phyloP scores from a whole-genome alignment of 2,797 vertebrate species.

The Tachyglossus aculeatus region DNA sequence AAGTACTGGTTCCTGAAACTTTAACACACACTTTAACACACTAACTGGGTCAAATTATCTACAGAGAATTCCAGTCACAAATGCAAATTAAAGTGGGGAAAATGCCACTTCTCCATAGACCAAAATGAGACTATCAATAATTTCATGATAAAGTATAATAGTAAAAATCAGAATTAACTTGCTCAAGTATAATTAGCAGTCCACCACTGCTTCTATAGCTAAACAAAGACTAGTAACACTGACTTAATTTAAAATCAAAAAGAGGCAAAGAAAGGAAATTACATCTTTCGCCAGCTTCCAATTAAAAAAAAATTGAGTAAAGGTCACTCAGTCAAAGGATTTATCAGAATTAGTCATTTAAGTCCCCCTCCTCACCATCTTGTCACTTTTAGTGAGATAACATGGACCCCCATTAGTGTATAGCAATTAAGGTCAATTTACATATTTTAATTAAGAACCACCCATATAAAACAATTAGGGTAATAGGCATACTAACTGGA shows the following conservation, averaged over 20 bases:
- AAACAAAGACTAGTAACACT: conserved; percentile 60
- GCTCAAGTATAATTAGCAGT: conserved; percentile 70
- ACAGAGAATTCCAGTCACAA: background rate
- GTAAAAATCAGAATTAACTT: conserved; percentile 61
- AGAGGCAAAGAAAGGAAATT: conserved; percentile 64
- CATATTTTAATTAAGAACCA: conserved; percentile 90
- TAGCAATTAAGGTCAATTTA: conserved; percentile 87
- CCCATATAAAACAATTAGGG: conserved; percentile 90
- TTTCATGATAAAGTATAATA: conserved; percentile 52
- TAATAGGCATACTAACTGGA: conserved; percentile 87
- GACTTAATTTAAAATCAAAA: conserved; percentile 64
- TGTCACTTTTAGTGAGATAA: conserved; percentile 84
- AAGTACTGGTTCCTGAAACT: background rate
- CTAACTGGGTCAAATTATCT: background rate
- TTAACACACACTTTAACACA: background rate
- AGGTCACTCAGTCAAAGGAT: conserved; percentile 80
- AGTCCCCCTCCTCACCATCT: conserved; percentile 79
- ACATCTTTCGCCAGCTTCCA: conserved; percentile 74
- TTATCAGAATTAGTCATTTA: conserved; percentile 78
- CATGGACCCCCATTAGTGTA: conserved; percentile 86
- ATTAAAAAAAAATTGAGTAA: conserved; percentile 78
- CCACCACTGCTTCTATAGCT: conserved; percentile 45
- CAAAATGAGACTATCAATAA: conserved; percentile 46
- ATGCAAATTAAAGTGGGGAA: conserved; percentile 19
- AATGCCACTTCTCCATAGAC: conserved; percentile 38